phyloP scores from a whole-genome alignment of 2,888 invertebrate species.

The Tholera decimalis region DNA sequence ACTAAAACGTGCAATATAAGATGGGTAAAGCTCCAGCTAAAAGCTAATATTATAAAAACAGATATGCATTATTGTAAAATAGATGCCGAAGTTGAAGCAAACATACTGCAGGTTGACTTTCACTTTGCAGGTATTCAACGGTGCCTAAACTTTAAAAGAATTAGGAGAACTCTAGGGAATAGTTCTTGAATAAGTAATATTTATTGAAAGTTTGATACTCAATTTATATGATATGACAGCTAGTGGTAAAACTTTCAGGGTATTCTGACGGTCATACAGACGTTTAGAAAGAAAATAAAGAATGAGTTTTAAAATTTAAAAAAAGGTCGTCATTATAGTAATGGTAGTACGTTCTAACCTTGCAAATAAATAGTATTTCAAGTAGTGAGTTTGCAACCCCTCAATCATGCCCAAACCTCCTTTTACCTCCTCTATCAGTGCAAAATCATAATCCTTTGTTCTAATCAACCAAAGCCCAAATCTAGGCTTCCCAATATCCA shows the following conservation, averaged over 20 bases:
- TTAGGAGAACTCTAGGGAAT: not conserved
- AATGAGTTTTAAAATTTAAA: too few relatives aligned
- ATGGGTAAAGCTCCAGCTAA: slow-evolving; percentile 15
- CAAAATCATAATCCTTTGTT: not conserved
- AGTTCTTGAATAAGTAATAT: not conserved
- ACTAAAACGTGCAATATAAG: slow-evolving; percentile 28
- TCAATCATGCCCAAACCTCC: not conserved
- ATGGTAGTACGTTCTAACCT: not conserved
- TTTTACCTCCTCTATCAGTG: not conserved
- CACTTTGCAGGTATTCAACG: slow-evolving; percentile 4
- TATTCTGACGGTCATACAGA: too few relatives aligned
- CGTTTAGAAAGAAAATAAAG: not conserved
- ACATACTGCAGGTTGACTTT: slow-evolving; percentile 17
- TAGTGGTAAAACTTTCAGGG: too few relatives aligned
- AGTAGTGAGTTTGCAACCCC: too few relatives aligned
- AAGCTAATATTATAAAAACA: slow-evolving; percentile 37
- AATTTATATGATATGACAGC: too few relatives aligned
- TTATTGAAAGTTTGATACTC: not conserved
- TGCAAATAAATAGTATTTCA: too few relatives aligned
- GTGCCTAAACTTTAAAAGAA: slow-evolving; percentile 8
- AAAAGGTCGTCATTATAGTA: not conserved
- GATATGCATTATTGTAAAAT: slow-evolving; percentile 22
- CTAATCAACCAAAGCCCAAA: slow-evolving; percentile 29
- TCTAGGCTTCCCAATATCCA: slow-evolving; percentile 33
- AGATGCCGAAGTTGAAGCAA: slow-evolving; percentile 21